These are phyloP conservation scores for Invenusta paracnida DNA, from an alignment of 2,888 invertebrate genomes.

Conservation along the genomic window DNA sequence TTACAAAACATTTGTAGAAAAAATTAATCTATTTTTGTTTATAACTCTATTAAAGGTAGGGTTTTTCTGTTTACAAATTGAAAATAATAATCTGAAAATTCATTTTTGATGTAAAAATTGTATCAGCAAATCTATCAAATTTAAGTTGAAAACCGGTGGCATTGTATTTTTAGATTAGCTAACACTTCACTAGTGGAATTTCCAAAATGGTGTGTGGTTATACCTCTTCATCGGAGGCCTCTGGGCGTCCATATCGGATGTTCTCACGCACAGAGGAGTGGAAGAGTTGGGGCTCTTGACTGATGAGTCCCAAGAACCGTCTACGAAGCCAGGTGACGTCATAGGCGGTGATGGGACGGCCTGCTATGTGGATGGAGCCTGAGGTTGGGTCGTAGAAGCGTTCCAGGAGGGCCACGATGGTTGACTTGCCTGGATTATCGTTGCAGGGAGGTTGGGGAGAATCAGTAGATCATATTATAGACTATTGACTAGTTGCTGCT, in stretches of 20 bases:
- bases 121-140: no score
- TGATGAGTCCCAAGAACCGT: conserved; percentile 33
- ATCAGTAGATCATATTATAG: no score
- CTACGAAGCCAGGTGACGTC: conserved; percentile 73
- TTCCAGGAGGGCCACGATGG: conserved; percentile 80
- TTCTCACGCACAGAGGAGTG: conserved; percentile 85
- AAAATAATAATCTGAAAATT: no score
- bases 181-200: not conserved
- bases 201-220: not conserved
- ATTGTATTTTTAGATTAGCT: no score
- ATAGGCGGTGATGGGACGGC: conserved; percentile 68
- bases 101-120: no score
- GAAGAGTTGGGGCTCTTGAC: conserved; percentile 79
- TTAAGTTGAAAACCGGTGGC: no score
- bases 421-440: conserved; percentile 80
- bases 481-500: no score
- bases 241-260: conserved; percentile 75
- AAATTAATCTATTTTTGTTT: no score
- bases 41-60: no score
- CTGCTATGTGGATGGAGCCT: conserved; percentile 74
- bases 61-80: no score
- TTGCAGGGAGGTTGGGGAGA: no score
- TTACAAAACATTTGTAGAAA: no score
- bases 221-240: conserved; percentile 64
- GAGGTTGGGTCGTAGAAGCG: conserved; percentile 77